phyloP scores from a whole-genome alignment of 2,113 vertebrate species.

The Cephalopterus ornatus region DNA sequence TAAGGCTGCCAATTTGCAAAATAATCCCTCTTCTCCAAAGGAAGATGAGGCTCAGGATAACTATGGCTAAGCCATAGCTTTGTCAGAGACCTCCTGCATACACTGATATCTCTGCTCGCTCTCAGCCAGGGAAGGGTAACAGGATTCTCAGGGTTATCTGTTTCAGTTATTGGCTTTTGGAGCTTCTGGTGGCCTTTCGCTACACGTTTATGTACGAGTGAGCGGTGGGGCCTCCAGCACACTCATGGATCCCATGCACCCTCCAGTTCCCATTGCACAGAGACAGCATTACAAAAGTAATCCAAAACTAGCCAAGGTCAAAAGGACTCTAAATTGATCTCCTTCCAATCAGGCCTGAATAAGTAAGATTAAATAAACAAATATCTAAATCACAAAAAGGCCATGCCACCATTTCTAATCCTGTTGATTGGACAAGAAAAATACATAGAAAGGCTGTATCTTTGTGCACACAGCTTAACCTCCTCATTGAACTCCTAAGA shows the following conservation, averaged over 20 bases:
- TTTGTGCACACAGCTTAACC: not conserved
- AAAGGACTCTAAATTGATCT: not conserved
- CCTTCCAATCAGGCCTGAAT: not conserved
- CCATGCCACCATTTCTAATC: not conserved
- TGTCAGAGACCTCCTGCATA: not conserved
- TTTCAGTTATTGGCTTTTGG: not conserved
- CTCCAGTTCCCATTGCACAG: not conserved
- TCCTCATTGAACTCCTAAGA: not conserved
- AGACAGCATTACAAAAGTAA: not conserved
- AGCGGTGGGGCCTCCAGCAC: not conserved
- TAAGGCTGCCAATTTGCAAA: not conserved
- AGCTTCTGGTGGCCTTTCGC: not conserved
- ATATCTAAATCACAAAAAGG: not conserved
- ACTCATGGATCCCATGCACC: not conserved
- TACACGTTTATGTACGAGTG: rapidly evolving
- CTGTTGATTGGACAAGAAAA: not conserved
- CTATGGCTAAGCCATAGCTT: not conserved
- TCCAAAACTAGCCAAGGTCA: not conserved
- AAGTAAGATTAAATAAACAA: not conserved
- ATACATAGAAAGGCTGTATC: not conserved
- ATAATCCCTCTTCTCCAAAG: not conserved
- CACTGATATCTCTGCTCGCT: not conserved
- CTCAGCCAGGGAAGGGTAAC: not conserved
- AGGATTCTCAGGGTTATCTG: not conserved
- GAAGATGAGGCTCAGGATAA: not conserved